These are phyloP conservation scores for Phoxinus phoxinus DNA, from an alignment of 2,113 vertebrate genomes.

Conservation along the genomic window DNA sequence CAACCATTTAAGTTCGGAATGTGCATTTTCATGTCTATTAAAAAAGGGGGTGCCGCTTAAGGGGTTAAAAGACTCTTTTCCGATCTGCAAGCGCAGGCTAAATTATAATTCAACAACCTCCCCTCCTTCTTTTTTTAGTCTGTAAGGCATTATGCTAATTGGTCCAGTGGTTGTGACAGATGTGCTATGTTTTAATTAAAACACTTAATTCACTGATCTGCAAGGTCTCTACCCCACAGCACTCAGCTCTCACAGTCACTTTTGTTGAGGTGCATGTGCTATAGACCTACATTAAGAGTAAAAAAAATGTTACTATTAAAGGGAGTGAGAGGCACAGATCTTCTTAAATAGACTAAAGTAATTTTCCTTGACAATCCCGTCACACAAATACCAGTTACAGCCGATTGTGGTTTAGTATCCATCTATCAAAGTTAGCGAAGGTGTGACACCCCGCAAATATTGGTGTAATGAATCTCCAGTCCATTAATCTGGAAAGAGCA, in stretches of 20 bases:
- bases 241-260: not conserved
- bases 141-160: slow-evolving; percentile 62
- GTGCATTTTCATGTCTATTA: too few species aligned
- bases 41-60: too few species aligned
- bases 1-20: too few species aligned
- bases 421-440: slow-evolving; percentile 42
- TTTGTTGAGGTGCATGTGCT: slow-evolving; percentile 25
- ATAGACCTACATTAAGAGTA: not conserved
- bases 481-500: slow-evolving; percentile 44
- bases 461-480: slow-evolving; percentile 47
- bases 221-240: slow-evolving; percentile 34
- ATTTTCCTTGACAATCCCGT: slow-evolving; percentile 19
- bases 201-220: slow-evolving; percentile 43
- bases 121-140: slow-evolving; percentile 47
- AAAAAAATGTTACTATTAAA: not conserved
- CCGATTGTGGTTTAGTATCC: slow-evolving; percentile 20
- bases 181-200: slow-evolving; percentile 64
- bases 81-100: slow-evolving; percentile 44
- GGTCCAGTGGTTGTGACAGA: slow-evolving; percentile 58
- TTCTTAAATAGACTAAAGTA: not conserved
- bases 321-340: too few species aligned
- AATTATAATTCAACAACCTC: slow-evolving; percentile 52
- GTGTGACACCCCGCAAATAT: slow-evolving; percentile 41
- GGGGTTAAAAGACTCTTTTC: slow-evolving; percentile 36
- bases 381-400: not conserved